These are phyloP conservation scores for Hermaeophaga mercurialis DNA, from an alignment of 2,888 invertebrate genomes.

Conservation along the genomic window DNA sequence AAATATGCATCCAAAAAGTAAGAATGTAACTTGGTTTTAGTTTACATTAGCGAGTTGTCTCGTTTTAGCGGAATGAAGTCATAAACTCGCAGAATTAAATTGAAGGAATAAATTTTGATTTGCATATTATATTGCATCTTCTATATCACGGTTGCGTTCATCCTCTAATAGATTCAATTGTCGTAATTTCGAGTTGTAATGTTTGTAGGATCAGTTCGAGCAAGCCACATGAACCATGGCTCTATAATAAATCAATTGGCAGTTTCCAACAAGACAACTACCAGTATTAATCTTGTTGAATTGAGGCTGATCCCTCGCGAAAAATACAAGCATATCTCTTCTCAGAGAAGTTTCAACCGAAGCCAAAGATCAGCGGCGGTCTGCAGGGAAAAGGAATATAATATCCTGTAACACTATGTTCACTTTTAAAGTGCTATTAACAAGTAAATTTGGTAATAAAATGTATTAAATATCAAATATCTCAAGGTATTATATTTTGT, in stretches of 20 bases:
- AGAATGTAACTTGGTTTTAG: no score
- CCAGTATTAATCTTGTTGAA: conserved; percentile 35
- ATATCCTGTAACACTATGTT: no score
- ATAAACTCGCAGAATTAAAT: background rate
- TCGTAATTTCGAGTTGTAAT: conserved; percentile 23
- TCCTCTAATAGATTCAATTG: conserved; percentile 18
- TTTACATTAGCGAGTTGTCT: no score
- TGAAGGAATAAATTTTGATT: conserved; percentile 10
- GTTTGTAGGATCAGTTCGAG: conserved; percentile 22
- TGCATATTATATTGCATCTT: conserved; percentile 27
- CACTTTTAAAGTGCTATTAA: no score
- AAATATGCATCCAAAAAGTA: no score
- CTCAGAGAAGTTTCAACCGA: conserved; percentile 2
- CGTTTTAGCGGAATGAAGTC: no score
- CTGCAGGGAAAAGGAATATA: no score
- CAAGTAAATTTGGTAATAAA: no score
- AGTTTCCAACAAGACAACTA: conserved; percentile 30
- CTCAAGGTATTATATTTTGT: no score
- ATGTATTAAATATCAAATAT: no score
- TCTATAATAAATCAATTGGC: conserved; percentile 34
- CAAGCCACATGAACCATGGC: conserved; percentile 25
- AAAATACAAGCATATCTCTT: conserved; percentile 32
- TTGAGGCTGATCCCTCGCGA: conserved; percentile 30
- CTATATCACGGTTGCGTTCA: conserved; percentile 13
- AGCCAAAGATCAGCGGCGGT: background rate